Base-by-base conservation (phyloP, 2,888 invertebrate genomes). In the Napeogenes inachia region DNA sequence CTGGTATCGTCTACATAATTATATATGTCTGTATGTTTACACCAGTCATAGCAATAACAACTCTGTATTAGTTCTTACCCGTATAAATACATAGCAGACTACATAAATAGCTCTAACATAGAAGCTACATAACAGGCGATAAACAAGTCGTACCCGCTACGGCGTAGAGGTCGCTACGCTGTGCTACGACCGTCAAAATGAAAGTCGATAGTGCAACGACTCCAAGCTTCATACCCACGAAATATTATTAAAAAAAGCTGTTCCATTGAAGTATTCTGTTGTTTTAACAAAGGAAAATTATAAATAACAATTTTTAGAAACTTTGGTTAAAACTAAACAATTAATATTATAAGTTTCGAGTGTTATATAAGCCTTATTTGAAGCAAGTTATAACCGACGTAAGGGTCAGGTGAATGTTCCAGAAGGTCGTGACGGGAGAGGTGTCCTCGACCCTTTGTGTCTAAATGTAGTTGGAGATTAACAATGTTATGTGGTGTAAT, bases 131-230 rank as follows among this genome's bases (percentile, higher is more conserved):
- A 56, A 60, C 50, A 38, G 54, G 42, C 42, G 42, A 10, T 42
- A 42, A 42, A 42, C 42, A 42, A 47, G 60, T n/a, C 57, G 46
- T 58, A 60, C 60, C 57, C 62, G 67, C 71, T 71, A 70, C 69
- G 67, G 46, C 72, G 73, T 73, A 73, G 74, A 74, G 75, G 73
- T 57, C 68, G 68, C 76, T 74, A 75, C 75, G 72, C 54, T 30
- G 65, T 61, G 72, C 70, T 73, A 72, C 75, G 71, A 67, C 68
- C 71, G 59, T 61, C 53, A 32, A 45, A 50, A 35, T 54, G 60
- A 68, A 69, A 66, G 67, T 66, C 70, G 63, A 53, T 32, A 60
- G 69, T 63, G 61, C 68, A 54, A 63, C 67, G 63, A 64, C 65
- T 54, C 59, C 13, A 50, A 13, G 32, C 32, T 42, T 10, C 42